A percentile compares a stretch with the other conserved stretches of the same genome.
phyloP scores from a whole-genome alignment of 2,888 invertebrate genomes.

The Mechanitis messenoides region DNA sequence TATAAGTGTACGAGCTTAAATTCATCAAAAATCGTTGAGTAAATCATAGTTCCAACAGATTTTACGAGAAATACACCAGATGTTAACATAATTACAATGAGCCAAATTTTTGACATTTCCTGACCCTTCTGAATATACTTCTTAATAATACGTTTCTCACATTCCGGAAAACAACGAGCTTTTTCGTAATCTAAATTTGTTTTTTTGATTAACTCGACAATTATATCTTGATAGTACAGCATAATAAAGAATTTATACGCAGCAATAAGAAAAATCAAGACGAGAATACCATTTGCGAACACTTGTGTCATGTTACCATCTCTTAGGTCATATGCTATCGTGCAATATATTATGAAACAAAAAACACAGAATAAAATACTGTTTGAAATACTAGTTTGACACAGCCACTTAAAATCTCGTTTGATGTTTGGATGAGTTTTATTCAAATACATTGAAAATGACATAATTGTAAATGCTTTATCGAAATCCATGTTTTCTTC shows the following conservation, averaged over 20 bases:
- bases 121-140: constrained; percentile 34
- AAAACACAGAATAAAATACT: not conserved
- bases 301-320: too few species aligned
- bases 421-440: constrained; percentile 28
- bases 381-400: not conserved
- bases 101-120: constrained; percentile 40
- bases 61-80: constrained; percentile 30
- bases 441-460: constrained; percentile 24
- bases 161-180: constrained; percentile 22
- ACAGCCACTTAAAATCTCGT: too few species aligned
- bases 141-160: constrained; percentile 35
- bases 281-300: too few species aligned
- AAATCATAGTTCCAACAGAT: constrained; percentile 30
- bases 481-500: not conserved
- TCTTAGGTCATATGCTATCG: too few species aligned
- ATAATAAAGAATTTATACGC: constrained; percentile 27
- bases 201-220: constrained; percentile 33
- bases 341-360: not conserved
- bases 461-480: constrained; percentile 26
- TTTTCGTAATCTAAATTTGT: constrained; percentile 40
- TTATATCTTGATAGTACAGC: constrained; percentile 30
- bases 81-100: constrained; percentile 9
- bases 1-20: constrained; percentile 35
- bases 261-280: too few species aligned
- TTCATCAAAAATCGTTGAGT: constrained; percentile 32